Evolutionary conservation across 2,888 invertebrate genomes (phyloP).

Genomic region (Luffia ferchaultella): DNA sequence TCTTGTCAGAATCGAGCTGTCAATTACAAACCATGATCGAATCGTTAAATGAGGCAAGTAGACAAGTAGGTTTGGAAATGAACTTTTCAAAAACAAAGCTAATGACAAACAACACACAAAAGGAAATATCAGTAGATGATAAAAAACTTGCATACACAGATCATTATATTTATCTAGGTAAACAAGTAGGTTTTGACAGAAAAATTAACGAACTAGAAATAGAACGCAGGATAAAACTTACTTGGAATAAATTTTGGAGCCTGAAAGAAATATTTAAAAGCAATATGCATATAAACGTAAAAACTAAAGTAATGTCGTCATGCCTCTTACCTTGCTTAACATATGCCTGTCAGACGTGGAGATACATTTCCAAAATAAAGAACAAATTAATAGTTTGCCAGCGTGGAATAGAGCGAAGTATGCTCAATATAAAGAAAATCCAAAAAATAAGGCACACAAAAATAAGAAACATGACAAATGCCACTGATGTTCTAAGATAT

Average conservation of each 20-base stretch:
- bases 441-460: too few relatives aligned
- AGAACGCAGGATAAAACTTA: background rate
- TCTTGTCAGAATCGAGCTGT: constrained; percentile 3
- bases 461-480: too few relatives aligned
- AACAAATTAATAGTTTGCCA: too few relatives aligned
- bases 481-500: too few relatives aligned
- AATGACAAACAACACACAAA: background rate
- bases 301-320: too few relatives aligned
- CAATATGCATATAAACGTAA: constrained; percentile 4
- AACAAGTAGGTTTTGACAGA: constrained; percentile 3
- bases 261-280: constrained; percentile 8
- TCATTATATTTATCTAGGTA: constrained; percentile 1
- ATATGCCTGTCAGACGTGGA: too few relatives aligned
- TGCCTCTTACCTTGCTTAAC: too few relatives aligned
- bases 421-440: too few relatives aligned
- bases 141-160: background rate
- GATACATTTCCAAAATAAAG: too few relatives aligned
- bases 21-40: constrained; percentile 2
- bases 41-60: constrained; percentile 2
- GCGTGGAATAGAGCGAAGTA: too few relatives aligned
- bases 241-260: constrained; percentile 5
- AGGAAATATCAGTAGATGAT: background rate
- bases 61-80: constrained; percentile 3
- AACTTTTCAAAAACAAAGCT: constrained; percentile 3
- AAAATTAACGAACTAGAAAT: background rate